Percentiles rank a stretch among this genome's conserved stretches.
These are phyloP conservation scores for Taenaris catops DNA, from an alignment of 2,888 invertebrate genomes.

Conservation along the genomic window DNA sequence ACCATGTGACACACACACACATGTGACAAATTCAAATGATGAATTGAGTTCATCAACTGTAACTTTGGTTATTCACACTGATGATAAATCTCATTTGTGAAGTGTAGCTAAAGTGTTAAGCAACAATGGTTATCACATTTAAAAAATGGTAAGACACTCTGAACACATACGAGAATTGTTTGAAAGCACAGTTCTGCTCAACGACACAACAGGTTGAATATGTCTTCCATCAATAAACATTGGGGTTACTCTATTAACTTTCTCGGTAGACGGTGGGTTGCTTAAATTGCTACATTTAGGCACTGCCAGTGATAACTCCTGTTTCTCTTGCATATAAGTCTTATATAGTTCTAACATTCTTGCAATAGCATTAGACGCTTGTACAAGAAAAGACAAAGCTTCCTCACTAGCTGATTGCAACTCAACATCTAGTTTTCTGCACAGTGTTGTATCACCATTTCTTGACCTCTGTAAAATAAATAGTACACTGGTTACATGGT, in stretches of 20 bases:
- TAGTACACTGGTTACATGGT: too few relatives aligned
- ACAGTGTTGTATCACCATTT: constrained; percentile 23
- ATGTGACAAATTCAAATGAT: too few relatives aligned
- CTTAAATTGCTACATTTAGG: constrained; percentile 53
- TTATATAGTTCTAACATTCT: constrained; percentile 49
- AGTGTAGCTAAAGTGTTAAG: too few relatives aligned
- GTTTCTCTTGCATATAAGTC: constrained; percentile 39
- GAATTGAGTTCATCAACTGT: too few relatives aligned
- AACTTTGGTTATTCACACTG: too few relatives aligned
- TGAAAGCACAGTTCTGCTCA: constrained; percentile 50
- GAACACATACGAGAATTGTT: too few relatives aligned
- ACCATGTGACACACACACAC: too few relatives aligned
- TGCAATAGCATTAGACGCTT: constrained; percentile 54
- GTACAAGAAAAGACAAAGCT: constrained; percentile 50
- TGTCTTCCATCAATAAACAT: constrained; percentile 57
- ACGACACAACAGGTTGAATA: constrained; percentile 62
- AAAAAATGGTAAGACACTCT: too few relatives aligned
- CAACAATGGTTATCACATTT: too few relatives aligned
- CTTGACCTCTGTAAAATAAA: too few relatives aligned
- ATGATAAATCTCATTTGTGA: too few relatives aligned
- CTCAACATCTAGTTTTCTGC: constrained; percentile 46
- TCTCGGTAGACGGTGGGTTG: constrained; percentile 46
- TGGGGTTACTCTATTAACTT: constrained; percentile 56
- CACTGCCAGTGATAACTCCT: constrained; percentile 38
- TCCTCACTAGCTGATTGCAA: constrained; percentile 51